Conservation (phyloP, 2,888 invertebrate genomes). For the Lasiommata megera region DNA sequence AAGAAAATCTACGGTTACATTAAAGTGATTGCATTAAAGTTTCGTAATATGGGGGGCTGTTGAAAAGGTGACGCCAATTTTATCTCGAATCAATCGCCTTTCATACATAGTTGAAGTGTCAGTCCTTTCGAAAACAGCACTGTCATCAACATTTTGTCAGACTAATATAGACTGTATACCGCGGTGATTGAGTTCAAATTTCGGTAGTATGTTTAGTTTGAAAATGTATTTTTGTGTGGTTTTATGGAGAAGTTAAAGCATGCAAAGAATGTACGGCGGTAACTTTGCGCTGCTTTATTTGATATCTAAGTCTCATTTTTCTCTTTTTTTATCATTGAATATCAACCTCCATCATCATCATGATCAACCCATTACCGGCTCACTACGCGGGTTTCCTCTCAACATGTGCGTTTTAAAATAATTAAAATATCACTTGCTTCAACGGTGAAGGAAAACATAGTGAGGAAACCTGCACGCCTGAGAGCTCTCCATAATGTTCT, state of each 20-base stretch:
- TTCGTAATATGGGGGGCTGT: neutral
- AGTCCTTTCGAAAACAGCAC: slow-evolving; percentile 7
- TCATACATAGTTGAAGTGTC: slow-evolving; percentile 15
- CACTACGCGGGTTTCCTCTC: no score
- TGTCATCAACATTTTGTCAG: slow-evolving; percentile 10
- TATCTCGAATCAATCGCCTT: slow-evolving; percentile 54
- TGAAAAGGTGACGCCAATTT: slow-evolving; percentile 49
- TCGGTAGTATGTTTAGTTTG: neutral
- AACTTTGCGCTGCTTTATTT: neutral
- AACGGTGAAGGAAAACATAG: no score
- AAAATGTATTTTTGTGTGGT: neutral
- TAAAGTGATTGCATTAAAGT: neutral
- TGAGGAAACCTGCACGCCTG: no score
- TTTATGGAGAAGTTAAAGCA: neutral
- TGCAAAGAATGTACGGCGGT: neutral
- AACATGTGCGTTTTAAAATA: no score
- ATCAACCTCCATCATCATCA: no score
- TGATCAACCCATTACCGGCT: no score
- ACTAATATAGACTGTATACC: neutral
- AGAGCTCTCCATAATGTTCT: no score
- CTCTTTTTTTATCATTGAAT: no score
- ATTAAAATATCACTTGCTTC: no score
- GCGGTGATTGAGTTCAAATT: neutral
- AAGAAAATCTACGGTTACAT: no score
- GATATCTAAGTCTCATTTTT: no score